Percentiles rank a stretch among this genome's conserved stretches.
Evolutionary conservation across 2,113 vertebrate genomes (phyloP).

Genomic region (Syngnathus scovelli): DNA sequence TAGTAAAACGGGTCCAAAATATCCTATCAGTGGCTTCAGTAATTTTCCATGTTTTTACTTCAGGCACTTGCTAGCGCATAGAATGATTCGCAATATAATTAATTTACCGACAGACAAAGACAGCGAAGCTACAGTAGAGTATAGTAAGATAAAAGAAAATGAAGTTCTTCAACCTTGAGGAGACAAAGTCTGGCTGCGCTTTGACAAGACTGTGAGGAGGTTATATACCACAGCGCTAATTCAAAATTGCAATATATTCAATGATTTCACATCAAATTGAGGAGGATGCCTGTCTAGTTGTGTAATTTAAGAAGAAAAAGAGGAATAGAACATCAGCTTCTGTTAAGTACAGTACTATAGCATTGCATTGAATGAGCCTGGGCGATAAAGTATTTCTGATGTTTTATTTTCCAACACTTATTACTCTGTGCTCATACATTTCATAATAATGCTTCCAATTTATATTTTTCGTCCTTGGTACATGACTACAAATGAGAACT

Average conservation of each 20-base stretch:
- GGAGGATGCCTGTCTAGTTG: conserved; percentile 13
- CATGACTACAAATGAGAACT: background rate
- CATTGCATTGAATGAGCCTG: background rate
- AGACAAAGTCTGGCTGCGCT: conserved; percentile 31
- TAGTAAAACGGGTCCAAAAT: background rate
- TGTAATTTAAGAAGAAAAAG: conserved; percentile 15
- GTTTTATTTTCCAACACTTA: background rate
- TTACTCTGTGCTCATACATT: background rate
- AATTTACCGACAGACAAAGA: conserved; percentile 44
- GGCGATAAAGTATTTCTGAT: background rate
- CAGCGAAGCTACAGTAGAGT: conserved; percentile 32
- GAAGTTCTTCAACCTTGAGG: conserved; percentile 29
- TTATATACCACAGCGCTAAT: conserved; percentile 32
- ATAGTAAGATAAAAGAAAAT: conserved; percentile 42
- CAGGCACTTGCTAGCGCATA: conserved; percentile 8
- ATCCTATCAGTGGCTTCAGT: background rate
- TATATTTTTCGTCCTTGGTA: background rate
- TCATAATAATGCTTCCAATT: background rate
- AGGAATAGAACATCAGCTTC: too few relatives aligned
- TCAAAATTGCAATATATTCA: conserved; percentile 36
- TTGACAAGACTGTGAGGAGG: conserved; percentile 33
- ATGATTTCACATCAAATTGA: conserved; percentile 34
- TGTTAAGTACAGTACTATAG: background rate
- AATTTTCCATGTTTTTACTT: conserved; percentile 17
- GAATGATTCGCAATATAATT: conserved; percentile 39